Evolutionary conservation across 2,113 vertebrate species (phyloP), one percentile per base, ranked within the genome.

Genomic region (Noctilio leporinus): DNA sequence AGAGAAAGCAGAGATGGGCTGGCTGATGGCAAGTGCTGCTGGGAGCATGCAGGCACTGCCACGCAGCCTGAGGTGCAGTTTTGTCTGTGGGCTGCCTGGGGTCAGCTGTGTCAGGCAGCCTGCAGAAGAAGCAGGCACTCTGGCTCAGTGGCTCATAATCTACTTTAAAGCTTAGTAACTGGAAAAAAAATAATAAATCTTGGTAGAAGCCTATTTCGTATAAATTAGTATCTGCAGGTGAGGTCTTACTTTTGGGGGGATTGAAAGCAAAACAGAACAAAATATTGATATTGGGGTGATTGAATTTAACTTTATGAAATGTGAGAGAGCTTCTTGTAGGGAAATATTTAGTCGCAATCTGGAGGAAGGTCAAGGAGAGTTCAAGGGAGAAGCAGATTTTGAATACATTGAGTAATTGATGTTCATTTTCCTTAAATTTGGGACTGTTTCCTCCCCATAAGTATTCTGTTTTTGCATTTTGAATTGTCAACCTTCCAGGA

Each of bases 311-410:
- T 96, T 87, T 90, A 65, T 91, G 88, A 94, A 89, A 40, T 86
- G 77, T 72, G 86, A 93, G 67, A 89, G 67, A 38, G 55, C 69
- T 92, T 96, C 91, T 91, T 89, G 6, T 76, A 77, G 80, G 89
- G 86, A 80, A 94, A 89, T 86, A 86, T 86, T 95, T 89, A 84
- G n/a, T 89, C 35, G 87, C 53, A 81, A 75, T 93, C 59, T 45
- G 76, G 64, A 77, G 65, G 14, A 96, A 89, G 33, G 16, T 86
- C 83, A 53, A 72, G 84, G 87, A 73, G 65, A 55, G 24, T 94
- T 96, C 81, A 95, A 90, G 59, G 72, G 84, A 89, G 55, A 93
- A 80, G 69, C 72, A 76, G 69, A 88, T 85, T 96, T 88, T 73
- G 72, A 81, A 76, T 67, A 90, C 45, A 65, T 72, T 92, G 85